Base-by-base conservation (phyloP, 2,113 vertebrate species). In the Nanger granti region DNA sequence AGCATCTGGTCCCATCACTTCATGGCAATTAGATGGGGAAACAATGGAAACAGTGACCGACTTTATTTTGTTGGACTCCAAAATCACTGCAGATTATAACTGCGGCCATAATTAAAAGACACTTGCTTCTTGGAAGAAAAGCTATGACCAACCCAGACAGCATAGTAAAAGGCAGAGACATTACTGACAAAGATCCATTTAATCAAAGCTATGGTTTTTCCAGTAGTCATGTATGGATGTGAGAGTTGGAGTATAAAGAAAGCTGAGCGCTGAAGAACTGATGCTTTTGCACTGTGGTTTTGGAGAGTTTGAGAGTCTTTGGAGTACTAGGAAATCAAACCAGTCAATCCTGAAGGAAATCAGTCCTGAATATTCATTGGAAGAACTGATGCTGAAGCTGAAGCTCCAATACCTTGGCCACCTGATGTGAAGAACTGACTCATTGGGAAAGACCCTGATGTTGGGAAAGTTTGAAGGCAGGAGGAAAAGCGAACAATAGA, bases 181-280 rank as follows among this genome's bases (percentile, higher is more conserved):
- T 41, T 73, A 37, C n/a, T 73, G 69, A 37, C 20, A 73, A 73
- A 73, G 69, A 73, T 73, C 69, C 20, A 24, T 37, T 73, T 37
- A 73, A 37, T 73, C 69, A 73, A 73, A 73, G 20, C n/a, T 37
- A 37, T 73, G 69, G 20, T 73, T 73, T 73, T 24, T 24, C 69
- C n/a, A 41, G n/a, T 24, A 24, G n/a, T 73, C 9, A 37, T 41
- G 20, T 73, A 24, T 41, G 20, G 20, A 73, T 37, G 2, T 37
- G 9, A 37, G 9, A 73, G 20, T 73, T 37, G 20, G 20, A 73
- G 4, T 12, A 37, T 73, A 73, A 73, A 73, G 69, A 73, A 73
- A 73, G 69, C 69, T 73, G 66, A 73, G n/a, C 1, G 0, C 18
- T 0, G 0, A 73, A 37, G 9, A 73, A 73, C 10, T 73, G n/a